Evolutionary conservation across 1,140 invertebrate species (phyloP), one percentile per base, ranked within the genome.

Genomic region (Drosophila athabasca): DNA sequence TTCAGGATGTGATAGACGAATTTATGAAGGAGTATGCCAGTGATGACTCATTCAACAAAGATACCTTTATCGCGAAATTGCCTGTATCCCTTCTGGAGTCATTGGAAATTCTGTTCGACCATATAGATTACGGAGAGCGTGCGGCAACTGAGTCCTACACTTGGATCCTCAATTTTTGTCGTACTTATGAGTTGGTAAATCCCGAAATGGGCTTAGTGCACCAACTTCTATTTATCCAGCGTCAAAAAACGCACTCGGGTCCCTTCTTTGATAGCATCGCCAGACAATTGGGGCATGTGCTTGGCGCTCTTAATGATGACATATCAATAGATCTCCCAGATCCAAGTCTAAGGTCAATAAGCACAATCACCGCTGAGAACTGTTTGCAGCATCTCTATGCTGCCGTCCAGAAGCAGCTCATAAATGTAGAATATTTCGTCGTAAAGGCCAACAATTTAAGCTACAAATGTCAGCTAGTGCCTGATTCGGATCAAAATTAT

Each of bases 371-470:
- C 2, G 79, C 73, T 1, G 79, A 69, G 19, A 84, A 55, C 22
- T 90, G 85, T n/a, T 58, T 91, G 44, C 72, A 75, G n/a, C 59
- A 91, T 54, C 58, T 91, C 3, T 91, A 74, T 46, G 57, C 61
- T 13, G 71, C 76, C 0, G 15, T 91, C 19, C 83, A 81, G 6
- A 90, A 91, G 58, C 90, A 91, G 58, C 62, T 91, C 22, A 70
- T 82, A 22, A 75, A 91, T 70, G 87, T 91, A 6, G 89, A 91
- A 1, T 91, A 91, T 39, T 91, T 91, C 45, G 71, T 91, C 2
- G 50, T 61, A 3, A 91, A 91, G 43, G 90, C 87, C 1, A 91
- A 91, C 24, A 91, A 90, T 55, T 59, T 82, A 7, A 76, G 58
- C 35, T 90, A 78, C 49, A 91, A 91, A 53, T 79, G 76, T 48